Evolutionary conservation across 2,888 invertebrate species (phyloP).

Genomic region (Bimastos eiseni): DNA sequence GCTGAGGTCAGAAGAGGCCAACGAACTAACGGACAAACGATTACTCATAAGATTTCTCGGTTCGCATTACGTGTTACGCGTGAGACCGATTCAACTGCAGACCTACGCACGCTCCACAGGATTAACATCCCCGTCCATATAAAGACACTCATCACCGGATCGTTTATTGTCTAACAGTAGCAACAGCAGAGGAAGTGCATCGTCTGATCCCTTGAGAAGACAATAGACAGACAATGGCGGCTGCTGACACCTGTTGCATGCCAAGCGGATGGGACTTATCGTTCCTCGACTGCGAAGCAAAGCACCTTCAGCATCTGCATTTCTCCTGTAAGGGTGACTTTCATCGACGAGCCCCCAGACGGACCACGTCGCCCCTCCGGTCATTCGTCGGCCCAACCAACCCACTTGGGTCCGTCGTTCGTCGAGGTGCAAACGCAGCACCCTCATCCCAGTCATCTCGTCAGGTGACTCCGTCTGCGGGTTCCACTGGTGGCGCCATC

Average conservation of each 20-base stretch:
- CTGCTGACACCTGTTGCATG: not conserved
- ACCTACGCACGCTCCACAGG: not conserved
- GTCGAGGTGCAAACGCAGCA: not conserved
- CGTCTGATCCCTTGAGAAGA: not conserved
- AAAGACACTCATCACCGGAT: not conserved
- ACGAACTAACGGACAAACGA: not conserved
- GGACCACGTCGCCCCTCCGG: not conserved
- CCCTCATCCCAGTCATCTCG: not conserved
- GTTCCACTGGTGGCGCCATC: not conserved
- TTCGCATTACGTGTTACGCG: not conserved
- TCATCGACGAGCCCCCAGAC: not conserved
- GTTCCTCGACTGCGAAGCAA: not conserved
- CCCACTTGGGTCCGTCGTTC: not conserved
- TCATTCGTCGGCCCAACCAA: not conserved
- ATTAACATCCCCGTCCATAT: not conserved
- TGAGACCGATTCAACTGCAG: not conserved
- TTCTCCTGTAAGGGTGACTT: not conserved
- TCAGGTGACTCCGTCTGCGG: not conserved
- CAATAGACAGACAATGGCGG: not conserved
- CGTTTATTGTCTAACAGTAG: not conserved
- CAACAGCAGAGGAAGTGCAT: not conserved
- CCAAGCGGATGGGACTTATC: slow-evolving; percentile 7
- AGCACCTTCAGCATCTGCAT: not conserved
- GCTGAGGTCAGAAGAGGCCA: not conserved
- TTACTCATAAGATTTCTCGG: not conserved